Base-by-base conservation (phyloP, 2,797 vertebrate species). In the Eulemur coronatus region DNA sequence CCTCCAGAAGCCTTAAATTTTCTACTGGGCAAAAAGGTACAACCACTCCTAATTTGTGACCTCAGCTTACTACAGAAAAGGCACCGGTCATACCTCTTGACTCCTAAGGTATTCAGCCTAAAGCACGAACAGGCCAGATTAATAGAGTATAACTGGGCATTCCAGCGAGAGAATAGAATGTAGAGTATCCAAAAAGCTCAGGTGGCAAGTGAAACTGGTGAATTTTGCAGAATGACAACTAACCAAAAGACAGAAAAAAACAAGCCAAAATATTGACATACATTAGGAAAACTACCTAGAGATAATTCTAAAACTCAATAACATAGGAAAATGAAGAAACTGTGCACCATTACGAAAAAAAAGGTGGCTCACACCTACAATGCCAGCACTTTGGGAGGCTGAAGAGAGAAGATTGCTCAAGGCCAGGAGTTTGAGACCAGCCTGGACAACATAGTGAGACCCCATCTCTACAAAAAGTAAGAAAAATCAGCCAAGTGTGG, bases 201-300 rank as follows among this genome's bases (percentile, higher is more conserved):
- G 11, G 35, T 59, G 41, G 65, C 85, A 92, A 61, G 41, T 72
- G 30, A 94, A 94, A 91, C 48, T 55, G 41, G 78, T 86, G 20
- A 90, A 28, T 85, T 92, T 55, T 84, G 33, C 48, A 95, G 80
- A 89, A 82, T 79, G 81, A 33, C 67, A 96, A 88, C 55, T 80
- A 80, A 93, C 63, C 52, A 90, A 88, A 67, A 96, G 73, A 78
- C 75, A 85, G 84, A 90, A 96, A 88, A 65, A 92, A 72, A 35
- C 11, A 75, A 63, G 30, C 52, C 90, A 87, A 96, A 93, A 92
- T 94, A 92, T 30, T 86, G 48, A 48, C 52, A 70, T 22, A 38
- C 11, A 8, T 89, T 52, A 82, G 57, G 52, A 82, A 94, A 97
- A 78, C 17, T 30, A 69, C 20, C 73, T 50, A 76, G 10, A 86